These are phyloP conservation scores for Turdus rufiventris DNA, from an alignment of 2,113 vertebrate genomes.

Conservation along the genomic window DNA sequence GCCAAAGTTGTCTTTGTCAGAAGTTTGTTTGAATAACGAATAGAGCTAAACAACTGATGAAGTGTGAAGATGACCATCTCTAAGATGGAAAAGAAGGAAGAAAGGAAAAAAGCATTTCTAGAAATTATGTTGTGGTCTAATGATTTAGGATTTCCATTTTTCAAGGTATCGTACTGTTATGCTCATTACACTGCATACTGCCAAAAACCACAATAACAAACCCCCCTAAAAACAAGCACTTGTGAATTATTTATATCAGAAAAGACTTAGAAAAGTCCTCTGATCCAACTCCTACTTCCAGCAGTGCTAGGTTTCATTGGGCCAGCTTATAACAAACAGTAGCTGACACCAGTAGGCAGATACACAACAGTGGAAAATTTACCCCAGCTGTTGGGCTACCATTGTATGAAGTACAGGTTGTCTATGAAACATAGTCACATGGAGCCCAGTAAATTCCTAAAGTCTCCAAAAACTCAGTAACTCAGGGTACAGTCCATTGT, in stretches of 20 bases:
- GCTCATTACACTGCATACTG: background rate
- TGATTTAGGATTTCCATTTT: slow-evolving; percentile 46
- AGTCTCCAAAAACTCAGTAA: background rate
- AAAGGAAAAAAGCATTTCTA: background rate
- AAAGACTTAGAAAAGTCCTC: background rate
- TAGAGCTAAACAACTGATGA: background rate
- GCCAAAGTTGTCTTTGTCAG: background rate
- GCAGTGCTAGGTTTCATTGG: background rate
- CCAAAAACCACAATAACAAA: background rate
- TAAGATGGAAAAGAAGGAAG: background rate
- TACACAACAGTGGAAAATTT: accelerated
- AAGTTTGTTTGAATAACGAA: background rate
- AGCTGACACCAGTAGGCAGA: background rate
- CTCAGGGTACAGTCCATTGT: background rate
- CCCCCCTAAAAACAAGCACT: background rate
- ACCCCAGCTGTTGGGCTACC: background rate
- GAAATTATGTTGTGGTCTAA: background rate
- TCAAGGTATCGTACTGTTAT: slow-evolving; percentile 5
- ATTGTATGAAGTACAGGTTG: background rate
- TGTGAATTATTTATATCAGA: background rate
- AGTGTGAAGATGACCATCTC: background rate
- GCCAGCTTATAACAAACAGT: background rate
- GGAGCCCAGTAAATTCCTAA: background rate
- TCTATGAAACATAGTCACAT: background rate
- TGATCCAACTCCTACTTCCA: background rate